Evolutionary conservation across 2,888 invertebrate species (phyloP).

Genomic region (Zelleria hepariella): DNA sequence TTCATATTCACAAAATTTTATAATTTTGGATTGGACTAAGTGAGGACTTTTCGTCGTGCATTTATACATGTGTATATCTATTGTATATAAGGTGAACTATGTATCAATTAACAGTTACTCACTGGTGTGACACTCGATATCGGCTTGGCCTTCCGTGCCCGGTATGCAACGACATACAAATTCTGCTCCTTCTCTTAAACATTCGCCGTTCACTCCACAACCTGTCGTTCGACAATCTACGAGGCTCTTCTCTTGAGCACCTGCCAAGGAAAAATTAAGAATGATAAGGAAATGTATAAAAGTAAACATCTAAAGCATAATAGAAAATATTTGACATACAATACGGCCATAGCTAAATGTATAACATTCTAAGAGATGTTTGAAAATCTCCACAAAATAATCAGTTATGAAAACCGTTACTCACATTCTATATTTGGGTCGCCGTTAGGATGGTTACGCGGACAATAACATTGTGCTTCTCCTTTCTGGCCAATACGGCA

Average conservation of each 20-base stretch:
- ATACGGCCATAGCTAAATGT: no score
- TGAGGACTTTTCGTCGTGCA: constrained; percentile 42
- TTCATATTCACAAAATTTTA: not conserved
- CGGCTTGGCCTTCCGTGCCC: constrained; percentile 80
- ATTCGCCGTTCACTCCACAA: constrained; percentile 89
- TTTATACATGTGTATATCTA: constrained; percentile 48
- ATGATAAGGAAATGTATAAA: not conserved
- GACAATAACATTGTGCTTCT: constrained; percentile 88
- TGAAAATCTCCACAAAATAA: not conserved
- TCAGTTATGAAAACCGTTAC: constrained; percentile 35
- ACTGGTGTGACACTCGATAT: constrained; percentile 77
- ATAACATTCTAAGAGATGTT: not conserved
- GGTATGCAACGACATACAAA: constrained; percentile 87
- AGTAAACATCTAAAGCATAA: not conserved
- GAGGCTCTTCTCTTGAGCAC: constrained; percentile 71
- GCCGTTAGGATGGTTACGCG: constrained; percentile 84
- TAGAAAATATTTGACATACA: not conserved
- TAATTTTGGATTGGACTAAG: not conserved
- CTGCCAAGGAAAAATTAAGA: constrained; percentile 33
- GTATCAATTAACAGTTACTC: constrained; percentile 32
- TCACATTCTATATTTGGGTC: constrained; percentile 90
- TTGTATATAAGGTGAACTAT: not conserved
- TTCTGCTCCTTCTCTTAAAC: constrained; percentile 85
- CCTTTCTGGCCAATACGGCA: constrained; percentile 79
- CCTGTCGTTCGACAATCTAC: constrained; percentile 88